phyloP scores from a whole-genome alignment of 2,888 invertebrate genomes.

The Macrosiphum euphorbiae region DNA sequence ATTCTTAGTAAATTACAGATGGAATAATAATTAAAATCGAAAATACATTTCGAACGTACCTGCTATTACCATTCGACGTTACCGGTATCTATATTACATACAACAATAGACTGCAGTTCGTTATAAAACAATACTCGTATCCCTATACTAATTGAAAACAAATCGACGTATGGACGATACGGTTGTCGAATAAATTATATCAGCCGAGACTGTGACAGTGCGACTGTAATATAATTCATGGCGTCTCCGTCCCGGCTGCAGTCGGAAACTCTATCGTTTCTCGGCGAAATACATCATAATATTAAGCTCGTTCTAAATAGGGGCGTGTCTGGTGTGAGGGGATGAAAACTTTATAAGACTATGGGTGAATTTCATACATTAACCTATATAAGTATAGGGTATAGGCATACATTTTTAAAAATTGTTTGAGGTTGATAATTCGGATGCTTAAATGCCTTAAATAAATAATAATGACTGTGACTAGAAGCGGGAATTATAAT shows the following conservation, averaged over 20 bases:
- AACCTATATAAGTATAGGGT: too few relatives aligned
- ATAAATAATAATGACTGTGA: not conserved
- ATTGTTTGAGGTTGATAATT: not conserved
- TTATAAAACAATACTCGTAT: not conserved
- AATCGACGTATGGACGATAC: slow-evolving; percentile 19
- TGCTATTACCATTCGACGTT: not conserved
- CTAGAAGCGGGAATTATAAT: too few relatives aligned
- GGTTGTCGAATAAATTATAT: slow-evolving; percentile 4
- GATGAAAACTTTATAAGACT: not conserved
- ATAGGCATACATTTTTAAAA: not conserved
- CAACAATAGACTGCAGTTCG: not conserved
- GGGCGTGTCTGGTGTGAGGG: not conserved
- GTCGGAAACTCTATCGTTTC: not conserved
- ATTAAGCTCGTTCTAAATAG: not conserved
- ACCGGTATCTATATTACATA: not conserved
- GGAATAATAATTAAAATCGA: not conserved
- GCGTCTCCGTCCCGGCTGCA: not conserved
- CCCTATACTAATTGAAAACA: not conserved
- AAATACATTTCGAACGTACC: not conserved
- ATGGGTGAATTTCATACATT: not conserved
- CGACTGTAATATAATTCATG: not conserved
- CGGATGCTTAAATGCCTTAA: not conserved
- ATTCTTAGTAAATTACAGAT: not conserved
- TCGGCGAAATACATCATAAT: not conserved
- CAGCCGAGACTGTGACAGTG: not conserved